These are phyloP conservation scores for Onychostruthus taczanowskii DNA, from an alignment of 2,113 vertebrate genomes.

Conservation along the genomic window DNA sequence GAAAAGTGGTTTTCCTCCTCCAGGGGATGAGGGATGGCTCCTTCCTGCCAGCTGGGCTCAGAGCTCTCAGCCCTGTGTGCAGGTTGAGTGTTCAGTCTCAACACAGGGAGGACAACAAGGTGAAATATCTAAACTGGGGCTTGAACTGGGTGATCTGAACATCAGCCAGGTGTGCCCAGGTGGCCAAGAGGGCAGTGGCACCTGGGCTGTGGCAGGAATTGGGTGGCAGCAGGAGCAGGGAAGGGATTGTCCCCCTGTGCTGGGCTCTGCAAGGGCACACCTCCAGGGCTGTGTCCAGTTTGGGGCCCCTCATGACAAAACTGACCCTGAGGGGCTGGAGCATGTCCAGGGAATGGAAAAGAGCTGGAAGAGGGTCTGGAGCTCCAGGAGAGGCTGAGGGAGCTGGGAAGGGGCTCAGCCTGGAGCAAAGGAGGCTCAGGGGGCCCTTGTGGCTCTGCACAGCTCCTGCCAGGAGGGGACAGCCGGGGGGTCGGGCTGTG, in stretches of 20 bases:
- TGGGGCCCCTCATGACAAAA: background rate
- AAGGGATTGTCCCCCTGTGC: background rate
- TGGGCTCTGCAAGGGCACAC: background rate
- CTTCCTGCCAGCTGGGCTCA: background rate
- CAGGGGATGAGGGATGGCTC: background rate
- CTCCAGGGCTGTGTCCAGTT: background rate
- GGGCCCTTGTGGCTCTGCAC: background rate
- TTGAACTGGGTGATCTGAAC: background rate
- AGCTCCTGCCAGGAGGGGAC: background rate
- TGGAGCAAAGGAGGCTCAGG: background rate
- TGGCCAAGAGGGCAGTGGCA: background rate
- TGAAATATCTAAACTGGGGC: background rate
- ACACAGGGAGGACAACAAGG: background rate
- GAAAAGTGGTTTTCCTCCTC: background rate
- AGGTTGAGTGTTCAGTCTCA: background rate
- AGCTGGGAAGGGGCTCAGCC: background rate
- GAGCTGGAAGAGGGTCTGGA: background rate
- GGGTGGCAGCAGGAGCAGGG: background rate
- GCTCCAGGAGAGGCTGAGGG: background rate
- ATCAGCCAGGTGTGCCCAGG: background rate
- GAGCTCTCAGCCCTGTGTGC: accelerated
- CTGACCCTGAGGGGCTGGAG: background rate
- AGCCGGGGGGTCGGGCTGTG: background rate
- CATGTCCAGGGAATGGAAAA: accelerated
- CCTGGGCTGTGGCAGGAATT: background rate